Percentiles rank a stretch among this genome's conserved stretches.
These are phyloP conservation scores for Anthophora plumipes DNA, from an alignment of 2,888 invertebrate genomes.

Conservation along the genomic window DNA sequence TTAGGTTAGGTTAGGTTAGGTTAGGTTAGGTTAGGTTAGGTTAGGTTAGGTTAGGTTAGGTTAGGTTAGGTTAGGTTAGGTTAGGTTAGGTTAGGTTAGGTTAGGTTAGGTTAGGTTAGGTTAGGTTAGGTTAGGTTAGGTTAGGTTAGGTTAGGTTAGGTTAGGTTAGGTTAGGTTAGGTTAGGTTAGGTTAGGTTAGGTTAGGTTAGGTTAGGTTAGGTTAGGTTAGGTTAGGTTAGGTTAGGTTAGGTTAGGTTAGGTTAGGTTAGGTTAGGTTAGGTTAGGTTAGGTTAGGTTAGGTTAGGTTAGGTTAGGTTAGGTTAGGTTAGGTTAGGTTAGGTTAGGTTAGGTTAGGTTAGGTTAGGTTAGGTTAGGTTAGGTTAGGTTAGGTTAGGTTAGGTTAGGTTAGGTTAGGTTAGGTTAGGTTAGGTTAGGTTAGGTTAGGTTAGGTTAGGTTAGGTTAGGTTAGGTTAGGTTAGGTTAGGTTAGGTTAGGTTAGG, in stretches of 20 bases:
- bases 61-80: conserved; percentile 33
- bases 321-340: conserved; percentile 70
- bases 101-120: conserved; percentile 31
- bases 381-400: conserved; percentile 40
- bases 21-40: conserved; percentile 27
- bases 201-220: conserved; percentile 29
- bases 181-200: conserved; percentile 32
- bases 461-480: conserved; percentile 64
- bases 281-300: conserved; percentile 60
- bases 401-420: too few species aligned
- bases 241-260: conserved; percentile 26
- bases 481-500: conserved; percentile 55
- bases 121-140: conserved; percentile 30
- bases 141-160: conserved; percentile 31
- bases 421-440: conserved; percentile 20
- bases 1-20: conserved; percentile 34
- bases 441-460: conserved; percentile 54
- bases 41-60: conserved; percentile 30
- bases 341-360: conserved; percentile 63
- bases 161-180: conserved; percentile 33
- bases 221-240: conserved; percentile 30
- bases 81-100: conserved; percentile 32
- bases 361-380: conserved; percentile 66
- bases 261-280: conserved; percentile 61
- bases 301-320: conserved; percentile 70